Base-by-base conservation (phyloP, 2,888 invertebrate genomes). In the Endomychus coccineus region DNA sequence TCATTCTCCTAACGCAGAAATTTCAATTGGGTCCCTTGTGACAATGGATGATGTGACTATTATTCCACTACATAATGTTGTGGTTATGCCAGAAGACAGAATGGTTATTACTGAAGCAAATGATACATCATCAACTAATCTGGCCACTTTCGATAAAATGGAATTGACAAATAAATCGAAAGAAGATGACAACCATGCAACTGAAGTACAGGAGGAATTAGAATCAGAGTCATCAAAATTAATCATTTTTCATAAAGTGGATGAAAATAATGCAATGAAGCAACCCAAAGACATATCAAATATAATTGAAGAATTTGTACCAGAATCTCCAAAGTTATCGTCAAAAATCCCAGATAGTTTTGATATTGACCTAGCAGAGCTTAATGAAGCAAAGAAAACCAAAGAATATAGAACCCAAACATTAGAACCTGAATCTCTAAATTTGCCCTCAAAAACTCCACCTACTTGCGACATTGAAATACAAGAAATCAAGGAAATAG, bases 11-110 rank as follows among this genome's bases (percentile, higher is more conserved):
- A 7, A n/a, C n/a, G n/a, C n/a, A n/a, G n/a, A n/a, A n/a, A n/a
- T 21, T 21, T 25, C 10, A 25, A 11, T 25, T 25, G 25, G 25
- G 25, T 25, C 25, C 5, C 7, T 25, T 25, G 25, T 25, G 10
- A 6, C 25, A 11, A 5, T 25, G 25, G 10, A 10, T 25, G 25
- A 11, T 6, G 21, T 21, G 10, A 25, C 25, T 11, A 7, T 25
- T 5, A 10, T 25, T 11, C 25, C 25, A 10, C 7, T 25, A 9
- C 5, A 25, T 7, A 5, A 25, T 25, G 6, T 25, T 25, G 10
- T 25, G 6, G 25, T 25, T 25, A 11, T 25, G n/a, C 5, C 25
- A 9, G 25, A 21, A 6, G 21, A n/a, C 21, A 21, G n/a, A n/a
- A n/a, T n/a, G n/a, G n/a, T n/a, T n/a, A n/a, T n/a, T n/a, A n/a